These are phyloP conservation scores for Protomyctophum bolini DNA, from an alignment of 2,113 vertebrate genomes.

Conservation along the genomic window DNA sequence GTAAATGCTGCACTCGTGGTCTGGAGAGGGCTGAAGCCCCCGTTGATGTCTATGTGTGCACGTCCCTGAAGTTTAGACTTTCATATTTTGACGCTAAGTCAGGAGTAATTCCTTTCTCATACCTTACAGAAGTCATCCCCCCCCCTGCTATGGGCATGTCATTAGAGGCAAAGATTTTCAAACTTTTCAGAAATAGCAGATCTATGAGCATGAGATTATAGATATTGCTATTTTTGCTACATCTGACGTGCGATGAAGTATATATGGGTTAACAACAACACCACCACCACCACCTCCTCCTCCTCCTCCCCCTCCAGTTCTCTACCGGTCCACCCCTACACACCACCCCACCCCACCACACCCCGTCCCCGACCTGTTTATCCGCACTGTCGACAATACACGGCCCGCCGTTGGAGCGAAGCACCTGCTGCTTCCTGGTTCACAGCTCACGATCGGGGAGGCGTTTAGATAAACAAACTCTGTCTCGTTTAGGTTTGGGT, in stretches of 20 bases:
- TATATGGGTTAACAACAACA: too few species aligned
- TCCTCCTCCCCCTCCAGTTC: constrained; percentile 31
- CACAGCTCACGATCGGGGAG: constrained; percentile 56
- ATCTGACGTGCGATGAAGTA: too few species aligned
- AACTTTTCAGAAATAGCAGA: too few species aligned
- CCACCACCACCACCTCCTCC: constrained; percentile 28
- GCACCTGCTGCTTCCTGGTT: constrained; percentile 81
- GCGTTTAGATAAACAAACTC: constrained; percentile 68
- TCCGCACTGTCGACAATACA: constrained; percentile 69
- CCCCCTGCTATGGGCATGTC: background rate
- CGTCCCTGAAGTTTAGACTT: too few species aligned
- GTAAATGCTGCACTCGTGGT: too few species aligned
- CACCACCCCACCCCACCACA: constrained; percentile 40
- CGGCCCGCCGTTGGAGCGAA: constrained; percentile 70
- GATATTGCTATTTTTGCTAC: too few species aligned
- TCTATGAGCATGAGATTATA: too few species aligned
- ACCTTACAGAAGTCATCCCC: too few species aligned
- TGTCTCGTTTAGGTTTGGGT: constrained; percentile 58
- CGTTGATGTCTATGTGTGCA: too few species aligned
- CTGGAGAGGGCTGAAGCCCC: too few species aligned
- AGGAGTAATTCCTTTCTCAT: constrained; percentile 9
- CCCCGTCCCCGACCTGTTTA: constrained; percentile 77
- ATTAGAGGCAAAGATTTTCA: too few species aligned
- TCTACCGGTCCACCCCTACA: background rate
- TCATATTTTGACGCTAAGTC: constrained; percentile 68